These are phyloP conservation scores for Temnopleurus reevesii DNA, from an alignment of 53 echinoderm and acorn worm genomes.

Conservation along the genomic window DNA sequence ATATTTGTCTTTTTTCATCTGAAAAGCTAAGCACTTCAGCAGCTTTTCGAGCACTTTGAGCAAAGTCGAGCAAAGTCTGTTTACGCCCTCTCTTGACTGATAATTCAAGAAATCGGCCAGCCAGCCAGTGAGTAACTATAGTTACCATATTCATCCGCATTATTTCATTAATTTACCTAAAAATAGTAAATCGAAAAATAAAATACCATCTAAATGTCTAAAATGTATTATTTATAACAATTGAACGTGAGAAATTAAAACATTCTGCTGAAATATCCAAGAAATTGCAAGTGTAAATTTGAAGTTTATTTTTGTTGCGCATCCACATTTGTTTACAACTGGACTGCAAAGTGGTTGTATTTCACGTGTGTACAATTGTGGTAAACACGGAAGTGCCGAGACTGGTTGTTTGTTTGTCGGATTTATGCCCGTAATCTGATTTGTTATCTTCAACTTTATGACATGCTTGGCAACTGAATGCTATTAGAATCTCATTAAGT, in stretches of 20 bases:
- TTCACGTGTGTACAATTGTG: neutral
- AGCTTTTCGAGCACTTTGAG: too few species aligned
- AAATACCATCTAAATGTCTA: too few species aligned
- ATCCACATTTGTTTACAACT: conserved; percentile 5
- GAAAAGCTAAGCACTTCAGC: too few species aligned
- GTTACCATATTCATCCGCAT: conserved; percentile 20
- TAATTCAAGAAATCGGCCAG: too few species aligned
- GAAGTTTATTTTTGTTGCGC: neutral
- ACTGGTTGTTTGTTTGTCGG: neutral
- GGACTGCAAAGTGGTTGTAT: neutral
- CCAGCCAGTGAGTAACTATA: conserved; percentile 1
- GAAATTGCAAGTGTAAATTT: neutral
- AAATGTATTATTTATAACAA: neutral
- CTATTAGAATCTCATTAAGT: neutral
- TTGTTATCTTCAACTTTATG: neutral
- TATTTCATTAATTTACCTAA: neutral
- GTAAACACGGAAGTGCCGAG: neutral
- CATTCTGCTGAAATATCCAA: neutral
- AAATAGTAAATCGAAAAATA: too few species aligned
- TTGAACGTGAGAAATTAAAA: neutral
- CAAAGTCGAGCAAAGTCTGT: too few species aligned
- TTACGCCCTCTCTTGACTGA: neutral
- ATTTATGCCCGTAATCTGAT: too few species aligned
- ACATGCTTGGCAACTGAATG: neutral
- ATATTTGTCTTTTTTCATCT: too few species aligned